Conservation (phyloP, 1,140 invertebrate genomes). For the Saccostrea cuccullata region DNA sequence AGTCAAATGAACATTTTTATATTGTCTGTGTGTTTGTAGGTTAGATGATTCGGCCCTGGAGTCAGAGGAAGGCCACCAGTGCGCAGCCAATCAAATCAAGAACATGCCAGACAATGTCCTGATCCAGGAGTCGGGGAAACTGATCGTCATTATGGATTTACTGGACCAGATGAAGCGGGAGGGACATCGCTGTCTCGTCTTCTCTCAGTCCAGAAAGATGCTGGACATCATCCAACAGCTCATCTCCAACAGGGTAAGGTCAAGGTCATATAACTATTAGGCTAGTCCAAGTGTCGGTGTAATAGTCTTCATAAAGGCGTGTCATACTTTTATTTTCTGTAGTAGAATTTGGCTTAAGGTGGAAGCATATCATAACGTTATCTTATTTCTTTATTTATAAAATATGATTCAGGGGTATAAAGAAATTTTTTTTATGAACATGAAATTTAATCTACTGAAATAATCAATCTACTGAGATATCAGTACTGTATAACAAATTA, state of each 20-base stretch:
- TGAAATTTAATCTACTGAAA: too few relatives aligned
- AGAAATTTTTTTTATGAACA: too few relatives aligned
- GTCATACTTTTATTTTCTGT: too few relatives aligned
- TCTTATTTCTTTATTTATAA: too few relatives aligned
- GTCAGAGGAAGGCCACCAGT: conserved; percentile 61
- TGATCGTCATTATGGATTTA: conserved; percentile 77
- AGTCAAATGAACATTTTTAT: not conserved
- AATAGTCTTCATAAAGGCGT: too few relatives aligned
- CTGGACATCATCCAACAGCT: conserved; percentile 80
- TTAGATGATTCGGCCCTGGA: conserved; percentile 67
- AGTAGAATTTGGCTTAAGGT: too few relatives aligned
- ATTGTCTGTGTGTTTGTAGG: conserved; percentile 45
- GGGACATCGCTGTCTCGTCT: conserved; percentile 78
- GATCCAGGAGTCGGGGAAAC: conserved; percentile 79
- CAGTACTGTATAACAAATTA: too few relatives aligned
- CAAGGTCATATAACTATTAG: not conserved
- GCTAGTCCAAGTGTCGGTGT: too few relatives aligned
- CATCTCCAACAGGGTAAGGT: conserved; percentile 72
- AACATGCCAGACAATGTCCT: conserved; percentile 75
- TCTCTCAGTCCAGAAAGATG: conserved; percentile 79
- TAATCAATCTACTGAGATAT: too few relatives aligned
- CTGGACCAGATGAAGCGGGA: conserved; percentile 74
- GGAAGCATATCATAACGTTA: too few relatives aligned
- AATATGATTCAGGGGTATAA: too few relatives aligned
- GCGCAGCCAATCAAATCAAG: conserved; percentile 73